Evolutionary conservation across 2,113 vertebrate species (phyloP).

Genomic region (Felis catus): DNA sequence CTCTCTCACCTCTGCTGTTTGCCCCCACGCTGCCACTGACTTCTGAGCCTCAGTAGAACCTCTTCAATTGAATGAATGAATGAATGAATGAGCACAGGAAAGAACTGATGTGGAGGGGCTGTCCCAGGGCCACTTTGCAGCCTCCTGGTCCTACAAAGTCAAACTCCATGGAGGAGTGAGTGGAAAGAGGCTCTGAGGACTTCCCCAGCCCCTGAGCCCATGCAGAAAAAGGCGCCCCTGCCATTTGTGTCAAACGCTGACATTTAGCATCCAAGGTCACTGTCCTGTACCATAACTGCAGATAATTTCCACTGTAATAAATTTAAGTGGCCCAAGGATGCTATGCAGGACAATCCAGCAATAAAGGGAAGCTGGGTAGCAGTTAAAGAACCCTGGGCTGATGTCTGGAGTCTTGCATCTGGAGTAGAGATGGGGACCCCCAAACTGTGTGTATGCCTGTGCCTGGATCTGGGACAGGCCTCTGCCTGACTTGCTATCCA

Average conservation of each 20-base stretch:
- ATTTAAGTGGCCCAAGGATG: not conserved
- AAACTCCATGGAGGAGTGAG: not conserved
- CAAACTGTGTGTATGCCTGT: not conserved
- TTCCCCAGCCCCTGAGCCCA: accelerated
- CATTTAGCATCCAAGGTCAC: not conserved
- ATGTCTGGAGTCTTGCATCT: not conserved
- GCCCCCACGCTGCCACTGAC: not conserved
- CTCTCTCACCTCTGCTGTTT: no score
- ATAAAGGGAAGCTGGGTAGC: not conserved
- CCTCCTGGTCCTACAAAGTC: not conserved
- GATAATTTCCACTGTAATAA: not conserved
- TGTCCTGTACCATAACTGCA: not conserved
- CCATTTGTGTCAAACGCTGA: not conserved
- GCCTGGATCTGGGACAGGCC: no score
- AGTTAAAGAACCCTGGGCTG: no score
- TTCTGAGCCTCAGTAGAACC: not conserved
- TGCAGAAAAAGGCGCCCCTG: accelerated
- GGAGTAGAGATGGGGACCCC: not conserved
- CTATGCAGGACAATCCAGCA: not conserved
- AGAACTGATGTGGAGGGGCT: not conserved
- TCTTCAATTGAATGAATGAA: not conserved
- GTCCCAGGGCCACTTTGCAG: no score
- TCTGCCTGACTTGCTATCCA: not conserved
- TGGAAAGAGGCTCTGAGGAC: not conserved
- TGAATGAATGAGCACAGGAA: not conserved